Percentiles rank a stretch among this genome's conserved stretches.
These are phyloP conservation scores for Folsomia manolachei DNA, from an alignment of 2,888 invertebrate genomes.

Conservation along the genomic window DNA sequence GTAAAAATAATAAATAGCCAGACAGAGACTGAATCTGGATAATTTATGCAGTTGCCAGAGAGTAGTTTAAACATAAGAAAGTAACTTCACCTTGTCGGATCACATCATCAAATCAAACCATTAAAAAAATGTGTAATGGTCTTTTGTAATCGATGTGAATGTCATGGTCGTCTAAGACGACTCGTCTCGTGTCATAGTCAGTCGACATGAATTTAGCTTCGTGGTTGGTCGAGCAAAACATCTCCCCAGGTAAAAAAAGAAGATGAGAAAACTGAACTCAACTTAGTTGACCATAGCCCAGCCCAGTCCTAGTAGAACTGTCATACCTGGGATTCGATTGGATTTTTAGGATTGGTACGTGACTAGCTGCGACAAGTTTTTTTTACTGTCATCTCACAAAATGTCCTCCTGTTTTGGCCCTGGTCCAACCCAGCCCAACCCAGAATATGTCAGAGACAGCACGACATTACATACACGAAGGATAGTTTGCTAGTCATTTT, in stretches of 20 bases:
- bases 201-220: too few relatives aligned
- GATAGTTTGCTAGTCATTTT: too few relatives aligned
- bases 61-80: too few relatives aligned
- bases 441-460: too few relatives aligned
- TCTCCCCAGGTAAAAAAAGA: neutral
- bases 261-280: neutral
- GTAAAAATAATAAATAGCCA: neutral
- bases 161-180: neutral
- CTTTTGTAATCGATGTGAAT: neutral
- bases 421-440: too few relatives aligned
- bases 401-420: neutral
- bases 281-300: neutral
- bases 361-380: neutral
- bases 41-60: constrained; percentile 1
- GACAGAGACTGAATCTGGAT: neutral
- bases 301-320: neutral
- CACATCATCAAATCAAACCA: neutral
- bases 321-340: neutral
- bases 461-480: too few relatives aligned
- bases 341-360: neutral
- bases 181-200: neutral
- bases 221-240: neutral
- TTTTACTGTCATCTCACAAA: neutral
- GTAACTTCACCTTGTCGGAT: neutral
- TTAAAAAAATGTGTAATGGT: neutral